Evolutionary conservation across 2,113 vertebrate genomes (phyloP).

Genomic region (Lamprologus tigripictilis): DNA sequence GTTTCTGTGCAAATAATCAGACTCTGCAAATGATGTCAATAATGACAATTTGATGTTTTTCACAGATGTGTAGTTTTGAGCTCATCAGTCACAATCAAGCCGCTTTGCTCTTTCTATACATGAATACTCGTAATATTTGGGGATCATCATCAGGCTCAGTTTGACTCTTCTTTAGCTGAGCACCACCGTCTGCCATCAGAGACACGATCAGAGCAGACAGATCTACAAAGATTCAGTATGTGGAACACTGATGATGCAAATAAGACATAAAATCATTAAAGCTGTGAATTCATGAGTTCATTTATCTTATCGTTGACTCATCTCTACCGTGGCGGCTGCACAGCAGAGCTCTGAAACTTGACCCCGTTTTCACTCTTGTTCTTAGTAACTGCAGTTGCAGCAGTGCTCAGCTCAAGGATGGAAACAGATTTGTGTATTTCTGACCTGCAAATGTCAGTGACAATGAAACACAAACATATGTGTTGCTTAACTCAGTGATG

Average conservation of each 20-base stretch:
- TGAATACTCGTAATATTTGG: not conserved
- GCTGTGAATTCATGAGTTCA: accelerated
- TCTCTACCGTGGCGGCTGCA: not conserved
- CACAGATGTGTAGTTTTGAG: not conserved
- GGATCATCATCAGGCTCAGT: not conserved
- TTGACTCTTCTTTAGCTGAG: not conserved
- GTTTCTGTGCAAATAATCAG: not conserved
- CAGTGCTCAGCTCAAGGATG: not conserved
- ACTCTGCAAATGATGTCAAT: not conserved
- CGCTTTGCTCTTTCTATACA: not conserved
- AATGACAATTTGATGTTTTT: accelerated
- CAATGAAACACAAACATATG: not conserved
- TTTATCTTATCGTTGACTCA: not conserved
- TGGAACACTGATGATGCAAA: not conserved
- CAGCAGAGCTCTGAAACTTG: not conserved
- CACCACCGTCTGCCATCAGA: not conserved
- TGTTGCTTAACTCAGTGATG: not conserved
- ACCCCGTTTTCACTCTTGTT: not conserved
- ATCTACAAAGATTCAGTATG: not conserved
- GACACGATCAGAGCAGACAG: not conserved
- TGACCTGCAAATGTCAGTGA: not conserved
- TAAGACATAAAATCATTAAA: not conserved
- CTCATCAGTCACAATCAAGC: not conserved
- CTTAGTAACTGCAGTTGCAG: not conserved
- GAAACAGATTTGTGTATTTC: not conserved